Conservation (phyloP, 2,888 invertebrate genomes). For the Chorisops tibialis region DNA sequence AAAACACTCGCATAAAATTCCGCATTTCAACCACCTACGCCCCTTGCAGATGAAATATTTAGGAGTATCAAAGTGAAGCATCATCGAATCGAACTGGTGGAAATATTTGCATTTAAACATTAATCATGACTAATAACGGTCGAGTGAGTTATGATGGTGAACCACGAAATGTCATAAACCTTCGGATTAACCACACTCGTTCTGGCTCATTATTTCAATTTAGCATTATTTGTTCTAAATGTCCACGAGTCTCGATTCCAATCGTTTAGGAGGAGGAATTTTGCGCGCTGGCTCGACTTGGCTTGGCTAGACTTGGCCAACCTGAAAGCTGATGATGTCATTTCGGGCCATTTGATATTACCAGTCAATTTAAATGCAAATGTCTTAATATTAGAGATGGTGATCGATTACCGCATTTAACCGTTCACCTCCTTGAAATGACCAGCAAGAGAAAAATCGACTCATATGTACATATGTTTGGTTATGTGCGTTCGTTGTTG, state of each 20-base stretch:
- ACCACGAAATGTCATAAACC: neutral
- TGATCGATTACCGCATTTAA: conserved; percentile 42
- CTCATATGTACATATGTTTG: neutral
- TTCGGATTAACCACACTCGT: neutral
- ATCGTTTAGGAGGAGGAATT: neutral
- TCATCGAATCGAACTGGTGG: neutral
- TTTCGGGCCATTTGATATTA: conserved; percentile 50
- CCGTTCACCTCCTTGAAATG: too few relatives aligned
- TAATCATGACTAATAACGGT: conserved; percentile 18
- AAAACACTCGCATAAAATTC: too few relatives aligned
- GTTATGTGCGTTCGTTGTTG: neutral
- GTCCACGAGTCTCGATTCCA: conserved; percentile 8
- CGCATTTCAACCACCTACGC: conserved; percentile 16
- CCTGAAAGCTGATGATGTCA: conserved; percentile 42
- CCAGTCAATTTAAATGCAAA: conserved; percentile 54
- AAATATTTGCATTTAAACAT: conserved; percentile 14
- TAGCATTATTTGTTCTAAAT: conserved; percentile 11
- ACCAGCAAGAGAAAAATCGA: too few relatives aligned
- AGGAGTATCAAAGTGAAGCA: conserved; percentile 17
- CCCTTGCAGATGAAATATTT: conserved; percentile 2
- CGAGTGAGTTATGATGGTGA: too few relatives aligned
- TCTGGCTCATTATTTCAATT: conserved; percentile 18
- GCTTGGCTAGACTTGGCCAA: conserved; percentile 1
- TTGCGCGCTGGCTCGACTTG: too few relatives aligned
- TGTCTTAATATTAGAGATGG: conserved; percentile 39